Evolutionary conservation across 2,113 vertebrate species (phyloP).

Genomic region (Pygoscelis adeliae): DNA sequence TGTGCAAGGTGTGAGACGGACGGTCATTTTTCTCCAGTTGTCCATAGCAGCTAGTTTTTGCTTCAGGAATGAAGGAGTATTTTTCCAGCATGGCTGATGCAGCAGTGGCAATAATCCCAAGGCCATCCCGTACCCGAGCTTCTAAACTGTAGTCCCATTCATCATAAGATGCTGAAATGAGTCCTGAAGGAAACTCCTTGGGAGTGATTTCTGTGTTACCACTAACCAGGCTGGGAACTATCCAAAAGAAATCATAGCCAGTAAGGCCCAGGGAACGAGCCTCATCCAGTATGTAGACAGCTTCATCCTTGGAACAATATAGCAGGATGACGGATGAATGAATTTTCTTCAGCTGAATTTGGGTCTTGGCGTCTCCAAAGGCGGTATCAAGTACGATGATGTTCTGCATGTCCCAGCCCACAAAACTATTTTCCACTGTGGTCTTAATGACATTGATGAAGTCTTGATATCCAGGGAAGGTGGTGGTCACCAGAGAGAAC

Average conservation of each 20-base stretch:
- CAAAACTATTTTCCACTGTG: constrained; percentile 97
- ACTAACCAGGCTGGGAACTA: constrained; percentile 91
- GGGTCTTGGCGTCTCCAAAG: constrained; percentile 89
- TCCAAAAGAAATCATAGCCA: constrained; percentile 96
- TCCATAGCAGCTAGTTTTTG: constrained; percentile 91
- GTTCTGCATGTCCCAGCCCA: constrained; percentile 98
- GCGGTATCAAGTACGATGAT: constrained; percentile 89
- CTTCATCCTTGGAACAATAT: constrained; percentile 96
- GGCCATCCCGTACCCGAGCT: constrained; percentile 87
- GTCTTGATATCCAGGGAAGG: constrained; percentile 95
- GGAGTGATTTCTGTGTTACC: constrained; percentile 91
- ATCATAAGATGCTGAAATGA: constrained; percentile 94
- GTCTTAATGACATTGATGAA: constrained; percentile 95
- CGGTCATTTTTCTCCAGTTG: constrained; percentile 86
- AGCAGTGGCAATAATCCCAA: constrained; percentile 93
- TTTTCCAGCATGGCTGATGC: constrained; percentile 93
- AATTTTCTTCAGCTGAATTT: constrained; percentile 96
- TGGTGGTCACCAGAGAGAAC: constrained; percentile 96
- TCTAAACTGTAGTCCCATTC: constrained; percentile 97
- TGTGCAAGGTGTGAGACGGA: constrained; percentile 89
- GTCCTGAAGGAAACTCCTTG: constrained; percentile 90
- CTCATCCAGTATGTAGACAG: constrained; percentile 90
- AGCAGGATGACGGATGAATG: constrained; percentile 94
- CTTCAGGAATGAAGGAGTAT: constrained; percentile 92
- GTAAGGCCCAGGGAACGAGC: constrained; percentile 94